These are phyloP conservation scores for Drosophila histrio DNA, from an alignment of 2,888 invertebrate species.

Conservation along the genomic window DNA sequence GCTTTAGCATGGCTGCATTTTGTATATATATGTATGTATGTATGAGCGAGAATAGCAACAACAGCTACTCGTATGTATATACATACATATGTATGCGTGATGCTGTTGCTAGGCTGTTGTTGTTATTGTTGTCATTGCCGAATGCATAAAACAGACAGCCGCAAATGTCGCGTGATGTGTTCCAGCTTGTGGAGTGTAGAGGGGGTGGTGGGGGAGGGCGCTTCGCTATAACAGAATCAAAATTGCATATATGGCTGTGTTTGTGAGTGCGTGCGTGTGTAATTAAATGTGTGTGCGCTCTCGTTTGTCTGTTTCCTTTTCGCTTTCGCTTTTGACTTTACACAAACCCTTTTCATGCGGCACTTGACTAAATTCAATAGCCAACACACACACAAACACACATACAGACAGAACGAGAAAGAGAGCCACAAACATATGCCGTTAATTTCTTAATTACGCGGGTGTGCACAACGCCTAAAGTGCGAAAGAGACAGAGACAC, in stretches of 20 bases:
- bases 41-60: not conserved
- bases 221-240: slow-evolving; percentile 28
- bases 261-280: slow-evolving; percentile 31
- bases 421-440: slow-evolving; percentile 74
- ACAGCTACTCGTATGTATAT: too few species aligned
- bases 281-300: slow-evolving; percentile 68
- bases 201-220: not conserved
- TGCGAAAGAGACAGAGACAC: slow-evolving; percentile 16
- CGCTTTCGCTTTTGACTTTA: slow-evolving; percentile 76
- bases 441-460: slow-evolving; percentile 79
- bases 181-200: not conserved
- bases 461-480: slow-evolving; percentile 47
- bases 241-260: slow-evolving; percentile 18
- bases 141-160: slow-evolving; percentile 61
- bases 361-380: slow-evolving; percentile 68
- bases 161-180: slow-evolving; percentile 65
- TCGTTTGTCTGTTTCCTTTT: slow-evolving; percentile 59
- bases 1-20: slow-evolving; percentile 27
- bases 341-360: slow-evolving; percentile 68
- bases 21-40: not conserved
- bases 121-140: slow-evolving; percentile 41
- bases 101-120: slow-evolving; percentile 63
- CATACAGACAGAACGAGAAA: slow-evolving; percentile 14
- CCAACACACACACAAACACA: slow-evolving; percentile 9
- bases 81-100: slow-evolving; percentile 35